Base-by-base conservation (phyloP, 2,113 vertebrate species). In the Austrofundulus limnaeus region DNA sequence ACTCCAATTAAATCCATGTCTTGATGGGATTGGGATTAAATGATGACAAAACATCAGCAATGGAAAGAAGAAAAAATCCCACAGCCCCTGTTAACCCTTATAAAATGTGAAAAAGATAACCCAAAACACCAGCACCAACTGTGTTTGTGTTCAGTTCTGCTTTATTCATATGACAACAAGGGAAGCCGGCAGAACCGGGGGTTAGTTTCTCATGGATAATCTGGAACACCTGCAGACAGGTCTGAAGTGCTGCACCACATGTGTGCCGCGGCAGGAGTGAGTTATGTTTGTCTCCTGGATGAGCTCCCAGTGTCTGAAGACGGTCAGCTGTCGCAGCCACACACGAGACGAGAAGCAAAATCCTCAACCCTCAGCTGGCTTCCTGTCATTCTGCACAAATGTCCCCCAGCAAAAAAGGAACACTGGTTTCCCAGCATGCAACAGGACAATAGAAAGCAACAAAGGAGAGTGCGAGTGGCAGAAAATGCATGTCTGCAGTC, bases 151-250 rank as follows among this genome's bases (percentile, higher is more conserved):
- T 45, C 37, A 3, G 14, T 55, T 41, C 21, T 5, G 49, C 25
- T 62, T 34, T 70, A 38, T 15, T 66, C 46, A 55, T 34, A 4
- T 41, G 45, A n/a, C 46, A 51, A 61, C 15, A 64, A 64, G 25
- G 23, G 66, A 53, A 39, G 7, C 10, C 4, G 5, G 55, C 57
- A 24, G 42, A 63, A 25, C 50, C 24, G 63, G 69, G 34, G 47
- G 48, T 61, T 42, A 37, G 65, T 82, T 86, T 41, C 52, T 57
- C 75, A 79, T 68, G 75, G 64, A 80, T 85, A 86, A 86, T 65
- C 37, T 62, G 39, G 11, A 85, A 75, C 84, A 80, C 70, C 71
- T 85, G 86, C 56, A 46, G 37, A 41, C 50, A 55, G 68, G 56
- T 71, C 61, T 45, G 28, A 17, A 15, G 28, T 14, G 25, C 59